Base-by-base conservation (phyloP, 2,113 vertebrate species). In the Amia ocellicauda region DNA sequence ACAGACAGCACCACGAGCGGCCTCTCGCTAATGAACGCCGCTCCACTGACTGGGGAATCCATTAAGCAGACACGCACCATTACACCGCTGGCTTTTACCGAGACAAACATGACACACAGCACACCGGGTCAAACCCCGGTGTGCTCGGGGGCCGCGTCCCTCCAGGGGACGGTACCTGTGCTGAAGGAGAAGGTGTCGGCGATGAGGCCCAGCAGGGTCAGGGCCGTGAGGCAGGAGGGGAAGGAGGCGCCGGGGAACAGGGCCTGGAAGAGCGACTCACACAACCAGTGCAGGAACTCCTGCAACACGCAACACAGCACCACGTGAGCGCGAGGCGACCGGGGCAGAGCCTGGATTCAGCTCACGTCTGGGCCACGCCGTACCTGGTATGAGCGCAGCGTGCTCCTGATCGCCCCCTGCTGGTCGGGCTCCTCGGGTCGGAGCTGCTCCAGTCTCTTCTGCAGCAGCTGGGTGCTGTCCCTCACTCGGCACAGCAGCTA, bases 221-320 rank as follows among this genome's bases (percentile, higher is more conserved):
- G 84, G 31, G 89, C 86, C 76, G 89, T 90, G 71, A 98, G 88
- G 74, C 91, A 93, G 57, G 91, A 93, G 54, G 93, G 86, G 70
- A 96, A 96, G 1, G 94, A 98, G 19, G 93, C 94, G 54, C 95
- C 95, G 2, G 93, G 91, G 76, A 92, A 89, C 28, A 99, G 67
- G 3, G 86, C 84, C 58, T 91, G 89, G 70, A 98, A 92, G 58
- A 98, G 91, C 54, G 61, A 87, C 73, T 75, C 82, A 75, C 91
- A 93, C 51, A 97, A 27, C 77, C 94, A 92, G 41, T 74, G 75
- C 77, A 99, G 78, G 69, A 99, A 97, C 74, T 83, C 89, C 97
- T 98, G 57, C 49, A 67, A 77, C 41, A 59, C 0, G 36, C 16
- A 62, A 58, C 2, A 67, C 53, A n/a, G 3, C 14, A 14, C 10